Evolutionary conservation across 2,797 vertebrate genomes (phyloP), one percentile per base, ranked within the genome.

Genomic region (Heteromormyrus szaboi): DNA sequence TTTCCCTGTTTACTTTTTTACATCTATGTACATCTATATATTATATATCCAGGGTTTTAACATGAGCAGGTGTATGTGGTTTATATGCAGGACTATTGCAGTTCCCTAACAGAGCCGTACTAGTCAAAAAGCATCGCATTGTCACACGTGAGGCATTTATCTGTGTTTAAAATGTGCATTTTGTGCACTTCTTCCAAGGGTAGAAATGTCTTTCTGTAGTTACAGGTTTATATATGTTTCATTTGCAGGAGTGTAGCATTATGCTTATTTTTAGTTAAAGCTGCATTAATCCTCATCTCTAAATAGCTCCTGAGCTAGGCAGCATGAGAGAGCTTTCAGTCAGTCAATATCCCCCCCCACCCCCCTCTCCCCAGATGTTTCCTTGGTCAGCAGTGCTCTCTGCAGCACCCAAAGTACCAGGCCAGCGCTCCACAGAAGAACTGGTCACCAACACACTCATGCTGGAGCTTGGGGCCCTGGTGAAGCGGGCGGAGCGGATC

Each of bases 401-500:
- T 17, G 90, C 95, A 41, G 95, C 96, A 90, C 95, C 96, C 12
- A 96, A 96, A 93, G 95, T 96, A 56, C 94, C 96, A 0, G 95
- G 96, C 11, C 96, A 96, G 56, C 95, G 95, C 86, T 93, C 91
- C 54, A 87, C 94, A 0, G 94, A 95, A 89, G 96, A 97, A 90
- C 88, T 97, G 88, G 96, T 97, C 0, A 96, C 95, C 91, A 96
- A 97, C 83, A 97, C 96, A 0, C 92, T 97, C 87, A 97, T 97
- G 96, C 89, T 97, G 89, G 96, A 97, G 92, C 92, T 97, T 89
- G 95, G 95, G 44, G 95, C 96, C 87, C 95, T 95, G 93, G 94
- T 97, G 59, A 97, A 97, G 90, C 94, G 95, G 4, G 96, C 95
- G 0, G 96, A 97, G 76, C 95, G 96, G 4, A 94, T 97, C 33